These are phyloP conservation scores for Torymus tubicola DNA, from an alignment of 2,888 invertebrate genomes.

Conservation along the genomic window DNA sequence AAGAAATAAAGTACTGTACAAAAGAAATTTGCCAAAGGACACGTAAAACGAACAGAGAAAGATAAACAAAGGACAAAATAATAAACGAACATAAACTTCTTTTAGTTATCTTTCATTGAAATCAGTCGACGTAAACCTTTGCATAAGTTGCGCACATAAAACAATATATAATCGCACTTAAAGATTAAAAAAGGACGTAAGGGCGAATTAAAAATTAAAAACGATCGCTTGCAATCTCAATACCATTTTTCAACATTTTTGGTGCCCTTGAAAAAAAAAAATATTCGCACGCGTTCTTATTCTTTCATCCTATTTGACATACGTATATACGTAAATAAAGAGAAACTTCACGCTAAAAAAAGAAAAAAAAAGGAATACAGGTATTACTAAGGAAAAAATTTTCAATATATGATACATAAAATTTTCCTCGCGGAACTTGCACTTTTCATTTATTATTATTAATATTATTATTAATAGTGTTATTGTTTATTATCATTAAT, in stretches of 20 bases:
- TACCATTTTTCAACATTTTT: conserved; percentile 1
- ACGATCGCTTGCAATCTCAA: conserved; percentile 25
- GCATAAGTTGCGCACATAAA: conserved; percentile 39
- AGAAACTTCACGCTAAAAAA: conserved; percentile 66
- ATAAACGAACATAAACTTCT: conserved; percentile 42
- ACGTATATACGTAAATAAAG: conserved; percentile 60
- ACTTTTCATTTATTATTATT: conserved; percentile 60
- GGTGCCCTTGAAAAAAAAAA: conserved; percentile 41
- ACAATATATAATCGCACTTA: conserved; percentile 32
- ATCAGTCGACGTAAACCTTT: conserved; percentile 42
- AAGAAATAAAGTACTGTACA: conserved; percentile 57
- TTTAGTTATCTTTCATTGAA: conserved; percentile 28
- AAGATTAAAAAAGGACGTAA: conserved; percentile 37
- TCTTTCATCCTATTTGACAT: conserved; percentile 37
- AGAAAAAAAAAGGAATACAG: conserved; percentile 62
- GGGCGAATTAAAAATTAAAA: conserved; percentile 29
- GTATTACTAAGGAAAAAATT: conserved; percentile 47
- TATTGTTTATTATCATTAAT: conserved; percentile 56
- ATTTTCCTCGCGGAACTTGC: conserved; percentile 66
- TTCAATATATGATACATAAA: conserved; percentile 63
- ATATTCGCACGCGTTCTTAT: conserved; percentile 26
- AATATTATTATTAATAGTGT: conserved; percentile 55
- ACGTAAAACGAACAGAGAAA: conserved; percentile 47
- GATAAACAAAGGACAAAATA: conserved; percentile 47
- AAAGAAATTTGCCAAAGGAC: conserved; percentile 56